phyloP scores from a whole-genome alignment of 1,140 invertebrate genomes.

The Periplaneta americana region DNA sequence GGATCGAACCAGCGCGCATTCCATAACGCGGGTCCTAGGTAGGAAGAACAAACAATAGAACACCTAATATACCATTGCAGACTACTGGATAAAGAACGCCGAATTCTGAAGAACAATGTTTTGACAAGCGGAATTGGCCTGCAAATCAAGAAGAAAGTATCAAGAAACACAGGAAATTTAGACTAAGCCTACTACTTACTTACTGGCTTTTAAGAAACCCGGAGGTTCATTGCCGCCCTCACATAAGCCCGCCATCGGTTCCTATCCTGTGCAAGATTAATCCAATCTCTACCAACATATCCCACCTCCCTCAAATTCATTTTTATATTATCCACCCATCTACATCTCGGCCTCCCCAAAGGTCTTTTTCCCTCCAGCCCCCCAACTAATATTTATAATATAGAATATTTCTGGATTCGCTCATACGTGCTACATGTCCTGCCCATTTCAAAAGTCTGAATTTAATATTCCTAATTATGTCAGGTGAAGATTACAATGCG shows the following conservation, averaged over 20 bases:
- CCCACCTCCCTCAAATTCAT: background rate
- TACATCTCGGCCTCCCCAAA: background rate
- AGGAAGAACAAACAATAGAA: no score
- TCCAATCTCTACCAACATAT: background rate
- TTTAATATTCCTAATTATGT: background rate
- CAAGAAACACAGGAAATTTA: no score
- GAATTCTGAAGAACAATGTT: no score
- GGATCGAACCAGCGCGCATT: no score
- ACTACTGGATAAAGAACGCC: no score
- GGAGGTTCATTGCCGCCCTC: no score
- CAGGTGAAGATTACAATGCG: background rate
- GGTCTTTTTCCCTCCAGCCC: background rate
- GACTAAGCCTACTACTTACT: no score
- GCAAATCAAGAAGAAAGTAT: no score
- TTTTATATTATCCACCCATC: background rate
- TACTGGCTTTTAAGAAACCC: no score
- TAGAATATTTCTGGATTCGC: background rate
- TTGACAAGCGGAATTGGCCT: no score
- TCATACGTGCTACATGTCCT: background rate
- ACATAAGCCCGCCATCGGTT: background rate
- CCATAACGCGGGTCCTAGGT: no score
- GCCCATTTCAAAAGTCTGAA: background rate
- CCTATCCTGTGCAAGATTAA: background rate
- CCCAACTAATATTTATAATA: background rate
- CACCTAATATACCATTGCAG: no score